Percentiles rank a stretch among this genome's conserved stretches.
phyloP scores from a whole-genome alignment of 2,797 vertebrate genomes.

The Acrossocheilus fasciatus region DNA sequence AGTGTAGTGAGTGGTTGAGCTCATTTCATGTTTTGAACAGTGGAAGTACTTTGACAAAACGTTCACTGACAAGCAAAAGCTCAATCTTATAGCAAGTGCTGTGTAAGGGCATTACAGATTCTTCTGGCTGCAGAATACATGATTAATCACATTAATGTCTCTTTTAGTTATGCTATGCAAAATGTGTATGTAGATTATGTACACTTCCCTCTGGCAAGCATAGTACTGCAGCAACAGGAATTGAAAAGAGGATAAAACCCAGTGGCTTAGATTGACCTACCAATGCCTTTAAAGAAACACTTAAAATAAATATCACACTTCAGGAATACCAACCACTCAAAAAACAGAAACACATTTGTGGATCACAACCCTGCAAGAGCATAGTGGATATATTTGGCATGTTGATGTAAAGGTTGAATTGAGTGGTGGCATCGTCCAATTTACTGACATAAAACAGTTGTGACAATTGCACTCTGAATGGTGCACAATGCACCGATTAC shows the following conservation, averaged over 20 bases:
- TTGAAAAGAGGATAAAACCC: background rate
- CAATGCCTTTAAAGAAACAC: background rate
- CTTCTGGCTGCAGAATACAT: conserved; percentile 19
- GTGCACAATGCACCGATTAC: no score
- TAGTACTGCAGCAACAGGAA: background rate
- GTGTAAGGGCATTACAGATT: conserved; percentile 11
- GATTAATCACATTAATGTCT: conserved; percentile 51
- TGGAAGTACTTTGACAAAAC: conserved; percentile 16
- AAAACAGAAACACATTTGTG: conserved; percentile 21
- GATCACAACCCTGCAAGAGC: background rate
- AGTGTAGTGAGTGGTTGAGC: conserved; percentile 7
- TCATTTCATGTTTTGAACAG: conserved; percentile 34
- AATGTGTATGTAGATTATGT: background rate
- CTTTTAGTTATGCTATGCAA: conserved; percentile 28
- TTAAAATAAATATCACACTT: background rate
- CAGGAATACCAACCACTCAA: conserved; percentile 6
- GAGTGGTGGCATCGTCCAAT: background rate
- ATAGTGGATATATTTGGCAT: background rate
- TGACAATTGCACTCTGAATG: background rate
- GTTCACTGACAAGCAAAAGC: conserved; percentile 24
- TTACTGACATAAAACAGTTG: background rate
- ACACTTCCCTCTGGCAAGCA: conserved; percentile 1
- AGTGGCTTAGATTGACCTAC: background rate
- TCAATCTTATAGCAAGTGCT: conserved; percentile 13
- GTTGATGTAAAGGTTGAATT: background rate